Conservation (phyloP, 2,797 vertebrate genomes). For the Eulemur albifrons region DNA sequence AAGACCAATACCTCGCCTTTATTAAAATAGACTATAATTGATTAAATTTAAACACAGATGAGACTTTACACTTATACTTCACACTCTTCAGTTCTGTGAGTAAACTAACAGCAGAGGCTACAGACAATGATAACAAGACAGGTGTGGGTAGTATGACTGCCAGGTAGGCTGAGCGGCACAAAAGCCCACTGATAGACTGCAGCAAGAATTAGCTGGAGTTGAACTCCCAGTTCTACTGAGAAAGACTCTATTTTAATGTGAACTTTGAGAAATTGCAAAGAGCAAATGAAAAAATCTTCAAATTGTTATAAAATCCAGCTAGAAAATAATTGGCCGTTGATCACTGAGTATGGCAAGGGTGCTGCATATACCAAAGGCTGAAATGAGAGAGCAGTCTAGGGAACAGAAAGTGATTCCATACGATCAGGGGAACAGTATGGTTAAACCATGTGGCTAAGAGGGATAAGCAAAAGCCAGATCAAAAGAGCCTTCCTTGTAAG, state of each 20-base stretch:
- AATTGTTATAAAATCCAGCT: neutral
- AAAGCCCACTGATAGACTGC: neutral
- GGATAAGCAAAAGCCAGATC: neutral
- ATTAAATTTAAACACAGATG: neutral
- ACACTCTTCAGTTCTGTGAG: neutral
- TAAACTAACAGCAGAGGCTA: neutral
- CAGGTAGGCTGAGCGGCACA: neutral
- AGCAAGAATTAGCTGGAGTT: neutral
- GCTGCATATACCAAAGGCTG: neutral
- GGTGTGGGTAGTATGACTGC: accelerated
- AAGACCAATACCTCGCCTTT: neutral
- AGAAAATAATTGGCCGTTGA: neutral
- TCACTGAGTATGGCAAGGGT: neutral
- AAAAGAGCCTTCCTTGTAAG: neutral
- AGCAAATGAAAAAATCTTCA: neutral
- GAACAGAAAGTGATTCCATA: neutral
- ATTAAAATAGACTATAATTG: neutral
- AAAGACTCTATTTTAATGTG: neutral
- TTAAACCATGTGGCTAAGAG: neutral
- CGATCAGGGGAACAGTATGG: neutral
- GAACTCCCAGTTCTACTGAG: neutral
- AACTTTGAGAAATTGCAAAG: neutral
- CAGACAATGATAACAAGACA: neutral
- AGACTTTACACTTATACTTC: neutral
- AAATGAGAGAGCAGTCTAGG: neutral